These are phyloP conservation scores for Euplexia lucipara DNA, from an alignment of 2,888 invertebrate genomes.

Conservation along the genomic window DNA sequence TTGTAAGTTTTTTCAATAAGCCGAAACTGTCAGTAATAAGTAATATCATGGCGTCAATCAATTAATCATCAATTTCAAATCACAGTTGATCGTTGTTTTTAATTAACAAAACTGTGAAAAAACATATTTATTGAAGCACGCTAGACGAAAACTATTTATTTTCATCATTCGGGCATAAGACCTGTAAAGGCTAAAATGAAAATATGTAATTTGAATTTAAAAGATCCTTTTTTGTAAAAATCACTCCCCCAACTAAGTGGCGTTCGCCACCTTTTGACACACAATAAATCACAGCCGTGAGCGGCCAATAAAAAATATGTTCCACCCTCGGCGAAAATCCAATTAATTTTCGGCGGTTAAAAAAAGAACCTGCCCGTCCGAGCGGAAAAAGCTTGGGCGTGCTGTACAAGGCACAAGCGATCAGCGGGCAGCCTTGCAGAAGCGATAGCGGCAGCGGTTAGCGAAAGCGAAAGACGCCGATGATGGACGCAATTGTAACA, in stretches of 20 bases:
- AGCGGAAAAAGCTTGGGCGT: conserved; percentile 84
- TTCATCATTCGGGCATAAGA: conserved; percentile 56
- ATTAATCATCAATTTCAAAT: conserved; percentile 22
- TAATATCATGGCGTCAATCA: conserved; percentile 31
- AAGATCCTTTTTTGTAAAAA: conserved; percentile 82
- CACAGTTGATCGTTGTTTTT: conserved; percentile 8
- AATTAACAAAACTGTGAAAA: conserved; percentile 16
- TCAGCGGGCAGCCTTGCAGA: conserved; percentile 61
- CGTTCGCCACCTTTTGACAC: conserved; percentile 91
- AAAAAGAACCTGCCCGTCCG: conserved; percentile 87
- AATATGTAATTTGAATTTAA: conserved; percentile 80
- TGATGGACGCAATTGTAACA: conserved; percentile 43
- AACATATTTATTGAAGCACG: conserved; percentile 2
- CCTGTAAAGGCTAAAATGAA: conserved; percentile 67
- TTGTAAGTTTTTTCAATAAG: neutral
- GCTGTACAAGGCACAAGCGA: conserved; percentile 67
- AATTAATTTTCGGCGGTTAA: conserved; percentile 90
- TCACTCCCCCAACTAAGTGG: conserved; percentile 87
- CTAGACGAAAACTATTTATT: conserved; percentile 48
- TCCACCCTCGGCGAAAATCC: conserved; percentile 91
- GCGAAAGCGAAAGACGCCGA: neutral
- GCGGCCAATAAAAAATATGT: conserved; percentile 91
- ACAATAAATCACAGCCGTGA: conserved; percentile 90
- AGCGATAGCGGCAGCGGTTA: conserved; percentile 52
- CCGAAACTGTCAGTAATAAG: neutral